Conservation (phyloP, 2,113 vertebrate genomes). For the Nematolebias whitei region DNA sequence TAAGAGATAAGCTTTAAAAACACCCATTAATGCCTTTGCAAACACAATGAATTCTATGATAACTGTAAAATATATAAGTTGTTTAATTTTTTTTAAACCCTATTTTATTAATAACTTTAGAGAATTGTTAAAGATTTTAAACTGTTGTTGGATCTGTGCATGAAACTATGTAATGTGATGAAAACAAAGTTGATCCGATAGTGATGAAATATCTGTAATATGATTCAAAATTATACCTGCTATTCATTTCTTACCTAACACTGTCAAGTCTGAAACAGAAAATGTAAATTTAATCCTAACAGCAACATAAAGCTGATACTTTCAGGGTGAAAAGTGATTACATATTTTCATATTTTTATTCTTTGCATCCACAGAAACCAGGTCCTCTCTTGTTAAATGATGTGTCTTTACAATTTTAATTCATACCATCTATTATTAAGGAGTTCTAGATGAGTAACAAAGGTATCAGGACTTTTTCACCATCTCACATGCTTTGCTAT, state of each 20-base stretch:
- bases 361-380: not conserved
- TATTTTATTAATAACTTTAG: too few species aligned
- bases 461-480: not conserved
- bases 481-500: too few species aligned
- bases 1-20: not conserved
- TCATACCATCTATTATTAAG: not conserved
- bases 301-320: constrained; percentile 7
- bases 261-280: not conserved
- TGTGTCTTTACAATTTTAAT: not conserved
- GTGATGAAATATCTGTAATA: not conserved
- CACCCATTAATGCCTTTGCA: not conserved
- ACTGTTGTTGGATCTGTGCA: too few species aligned
- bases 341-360: not conserved
- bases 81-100: too few species aligned
- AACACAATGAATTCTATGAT: not conserved
- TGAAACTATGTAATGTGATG: not conserved
- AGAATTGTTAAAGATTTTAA: too few species aligned
- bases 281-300: constrained; percentile 9
- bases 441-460: not conserved
- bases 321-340: not conserved
- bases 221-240: not conserved
- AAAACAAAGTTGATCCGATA: constrained; percentile 8
- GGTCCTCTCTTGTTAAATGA: not conserved
- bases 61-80: too few species aligned
- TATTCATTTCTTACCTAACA: not conserved